Evolutionary conservation across 2,797 vertebrate genomes (phyloP).

Genomic region (Silurus aristotelis): DNA sequence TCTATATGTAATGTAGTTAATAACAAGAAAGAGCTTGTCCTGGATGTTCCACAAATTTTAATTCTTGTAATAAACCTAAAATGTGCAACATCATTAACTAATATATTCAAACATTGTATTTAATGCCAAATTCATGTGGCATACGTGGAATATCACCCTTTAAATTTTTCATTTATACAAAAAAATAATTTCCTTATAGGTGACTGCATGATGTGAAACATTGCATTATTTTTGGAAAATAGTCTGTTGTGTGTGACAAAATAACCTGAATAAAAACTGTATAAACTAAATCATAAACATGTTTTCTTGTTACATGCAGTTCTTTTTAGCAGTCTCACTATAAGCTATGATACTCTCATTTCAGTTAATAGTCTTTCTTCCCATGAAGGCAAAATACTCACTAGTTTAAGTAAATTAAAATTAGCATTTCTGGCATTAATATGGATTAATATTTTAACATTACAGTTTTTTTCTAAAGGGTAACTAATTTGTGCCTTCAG

Average conservation of each 20-base stretch:
- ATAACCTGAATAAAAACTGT: background rate
- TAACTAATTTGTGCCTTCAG: background rate
- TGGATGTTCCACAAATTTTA: background rate
- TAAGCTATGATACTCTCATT: background rate
- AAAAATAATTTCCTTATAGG: background rate
- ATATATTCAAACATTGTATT: background rate
- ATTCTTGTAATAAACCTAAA: no score
- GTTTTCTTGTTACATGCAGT: background rate
- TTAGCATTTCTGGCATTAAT: background rate
- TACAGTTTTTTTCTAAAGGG: background rate
- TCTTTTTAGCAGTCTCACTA: background rate
- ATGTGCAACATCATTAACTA: background rate
- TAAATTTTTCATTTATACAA: no score
- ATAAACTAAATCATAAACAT: constrained; percentile 2
- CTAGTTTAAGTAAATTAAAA: background rate
- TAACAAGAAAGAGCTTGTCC: background rate
- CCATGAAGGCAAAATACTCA: background rate
- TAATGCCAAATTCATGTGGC: background rate
- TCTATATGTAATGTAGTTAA: background rate
- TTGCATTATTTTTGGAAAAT: background rate
- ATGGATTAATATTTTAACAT: background rate
- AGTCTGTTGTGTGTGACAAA: background rate
- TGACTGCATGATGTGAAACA: background rate
- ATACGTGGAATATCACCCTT: background rate
- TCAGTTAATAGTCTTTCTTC: background rate